These are phyloP conservation scores for Hydractinia echinata DNA, from an alignment of 30 jellyfish, hydroid and myxozoan species.

Conservation along the genomic window DNA sequence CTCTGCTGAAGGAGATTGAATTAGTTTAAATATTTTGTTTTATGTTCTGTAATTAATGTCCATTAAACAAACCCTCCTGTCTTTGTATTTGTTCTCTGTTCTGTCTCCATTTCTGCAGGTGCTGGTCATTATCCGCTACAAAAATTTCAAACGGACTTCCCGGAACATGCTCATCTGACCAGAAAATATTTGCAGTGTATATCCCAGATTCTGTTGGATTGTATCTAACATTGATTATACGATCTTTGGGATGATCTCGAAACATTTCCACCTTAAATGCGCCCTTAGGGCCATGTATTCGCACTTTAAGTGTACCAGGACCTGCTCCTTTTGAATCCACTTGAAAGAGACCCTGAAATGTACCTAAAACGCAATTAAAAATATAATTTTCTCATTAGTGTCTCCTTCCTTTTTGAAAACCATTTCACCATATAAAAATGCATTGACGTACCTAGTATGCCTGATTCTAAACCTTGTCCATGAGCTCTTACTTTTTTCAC, in stretches of 20 bases:
- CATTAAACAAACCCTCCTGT: conserved; percentile 22
- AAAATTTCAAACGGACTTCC: conserved; percentile 88
- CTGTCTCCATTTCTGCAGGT: conserved; percentile 45
- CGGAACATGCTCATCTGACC: conserved; percentile 87
- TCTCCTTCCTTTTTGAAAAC: too few species aligned
- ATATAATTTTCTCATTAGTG: too few species aligned
- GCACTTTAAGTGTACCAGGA: conserved; percentile 92
- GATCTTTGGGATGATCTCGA: conserved; percentile 68
- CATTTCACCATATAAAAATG: neutral
- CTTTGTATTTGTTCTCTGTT: conserved; percentile 27
- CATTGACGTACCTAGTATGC: conserved; percentile 61
- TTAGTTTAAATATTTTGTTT: too few species aligned
- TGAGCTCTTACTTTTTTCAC: conserved; percentile 68
- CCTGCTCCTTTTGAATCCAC: conserved; percentile 97
- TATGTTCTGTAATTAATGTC: neutral
- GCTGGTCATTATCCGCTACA: conserved; percentile 69
- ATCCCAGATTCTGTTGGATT: conserved; percentile 85
- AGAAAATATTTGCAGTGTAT: conserved; percentile 78
- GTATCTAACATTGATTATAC: conserved; percentile 76
- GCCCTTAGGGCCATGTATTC: conserved; percentile 99
- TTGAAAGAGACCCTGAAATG: conserved; percentile 61
- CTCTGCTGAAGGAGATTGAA: too few species aligned
- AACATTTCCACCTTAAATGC: conserved; percentile 90
- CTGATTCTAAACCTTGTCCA: conserved; percentile 89
- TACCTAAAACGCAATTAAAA: conserved; percentile 29